These are phyloP conservation scores for Trachelipus rathkii DNA, from an alignment of 1,140 invertebrate species.

Conservation along the genomic window DNA sequence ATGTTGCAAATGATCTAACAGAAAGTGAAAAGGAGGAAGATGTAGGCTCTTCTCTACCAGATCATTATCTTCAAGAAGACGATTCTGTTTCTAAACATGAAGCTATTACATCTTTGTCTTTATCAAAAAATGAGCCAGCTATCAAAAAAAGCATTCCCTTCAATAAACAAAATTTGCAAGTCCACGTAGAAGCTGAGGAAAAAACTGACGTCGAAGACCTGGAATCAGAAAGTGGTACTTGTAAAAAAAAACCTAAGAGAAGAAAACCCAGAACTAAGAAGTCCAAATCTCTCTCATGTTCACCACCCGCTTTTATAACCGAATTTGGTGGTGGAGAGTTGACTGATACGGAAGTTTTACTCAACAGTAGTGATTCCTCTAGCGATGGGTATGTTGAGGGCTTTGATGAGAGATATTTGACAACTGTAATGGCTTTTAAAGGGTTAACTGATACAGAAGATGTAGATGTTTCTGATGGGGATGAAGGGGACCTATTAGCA, in stretches of 20 bases:
- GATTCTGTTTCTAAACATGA: conserved; percentile 39
- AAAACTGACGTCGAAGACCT: conserved; percentile 21
- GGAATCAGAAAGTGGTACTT: background rate
- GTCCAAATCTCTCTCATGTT: background rate
- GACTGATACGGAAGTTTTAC: background rate
- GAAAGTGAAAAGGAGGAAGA: conserved; percentile 28
- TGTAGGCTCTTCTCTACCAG: conserved; percentile 31
- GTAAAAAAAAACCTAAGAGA: background rate
- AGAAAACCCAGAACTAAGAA: background rate
- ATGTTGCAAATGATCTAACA: conserved; percentile 29
- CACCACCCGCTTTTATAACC: background rate
- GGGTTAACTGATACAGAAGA: conserved; percentile 27
- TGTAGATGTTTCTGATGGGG: conserved; percentile 32
- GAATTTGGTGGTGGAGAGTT: background rate
- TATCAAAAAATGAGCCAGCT: conserved; percentile 38
- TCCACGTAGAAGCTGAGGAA: conserved; percentile 20
- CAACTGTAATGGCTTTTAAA: background rate
- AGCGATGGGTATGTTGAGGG: background rate
- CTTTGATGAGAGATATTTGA: background rate
- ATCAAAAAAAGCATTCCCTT: background rate
- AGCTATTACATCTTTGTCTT: conserved; percentile 29
- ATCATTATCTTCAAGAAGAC: conserved; percentile 37
- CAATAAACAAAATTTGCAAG: conserved; percentile 4
- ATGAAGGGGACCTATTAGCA: conserved; percentile 26
- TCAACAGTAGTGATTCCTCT: background rate